Evolutionary conservation across 2,888 invertebrate genomes (phyloP).

Genomic region (Resseliella maxima): DNA sequence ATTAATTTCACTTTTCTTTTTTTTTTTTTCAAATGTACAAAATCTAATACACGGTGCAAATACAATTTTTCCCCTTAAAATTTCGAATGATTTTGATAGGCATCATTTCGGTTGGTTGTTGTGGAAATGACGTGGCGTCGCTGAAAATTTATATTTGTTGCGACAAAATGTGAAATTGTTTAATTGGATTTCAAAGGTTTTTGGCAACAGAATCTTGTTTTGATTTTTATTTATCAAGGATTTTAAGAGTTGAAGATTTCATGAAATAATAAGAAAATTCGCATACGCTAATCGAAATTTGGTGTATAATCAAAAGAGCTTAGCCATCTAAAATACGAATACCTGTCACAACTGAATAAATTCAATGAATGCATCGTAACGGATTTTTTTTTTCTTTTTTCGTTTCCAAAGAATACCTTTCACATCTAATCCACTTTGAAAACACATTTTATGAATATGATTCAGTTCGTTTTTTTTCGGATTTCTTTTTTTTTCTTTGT

Average conservation of each 20-base stretch:
- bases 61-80: too few relatives aligned
- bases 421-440: slow-evolving; percentile 5
- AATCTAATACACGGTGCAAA: too few relatives aligned
- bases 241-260: neutral
- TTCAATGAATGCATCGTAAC: neutral
- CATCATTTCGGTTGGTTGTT: neutral
- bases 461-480: neutral
- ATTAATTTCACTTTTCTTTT: slow-evolving; percentile 40
- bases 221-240: neutral
- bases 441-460: slow-evolving; percentile 43
- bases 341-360: neutral
- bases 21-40: neutral
- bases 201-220: neutral
- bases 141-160: neutral
- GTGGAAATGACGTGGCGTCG: neutral
- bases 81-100: neutral
- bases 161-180: neutral
- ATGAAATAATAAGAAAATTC: neutral
- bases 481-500: too few relatives aligned
- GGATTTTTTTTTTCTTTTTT: neutral
- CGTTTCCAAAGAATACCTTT: neutral
- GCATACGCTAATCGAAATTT: neutral
- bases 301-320: neutral
- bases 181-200: neutral
- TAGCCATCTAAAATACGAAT: neutral